Percentiles rank a stretch among this genome's conserved stretches.
Evolutionary conservation across 2,888 invertebrate genomes (phyloP).

Genomic region (Agrotis puta): DNA sequence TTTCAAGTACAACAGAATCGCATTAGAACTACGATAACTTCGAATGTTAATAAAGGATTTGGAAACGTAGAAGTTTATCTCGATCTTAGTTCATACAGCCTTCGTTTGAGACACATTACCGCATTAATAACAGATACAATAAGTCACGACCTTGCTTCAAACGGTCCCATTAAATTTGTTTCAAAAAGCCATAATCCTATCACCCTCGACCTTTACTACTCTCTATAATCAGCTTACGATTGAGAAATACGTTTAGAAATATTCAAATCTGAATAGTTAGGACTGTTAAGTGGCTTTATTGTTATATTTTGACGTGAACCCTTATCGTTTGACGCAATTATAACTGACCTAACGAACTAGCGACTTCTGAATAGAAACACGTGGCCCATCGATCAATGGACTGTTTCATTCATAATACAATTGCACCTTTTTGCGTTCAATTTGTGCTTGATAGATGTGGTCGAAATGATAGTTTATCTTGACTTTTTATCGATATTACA

Average conservation of each 20-base stretch:
- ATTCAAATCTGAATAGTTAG: constrained; percentile 44
- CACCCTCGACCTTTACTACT: constrained; percentile 69
- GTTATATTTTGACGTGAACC: constrained; percentile 58
- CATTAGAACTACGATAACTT: constrained; percentile 40
- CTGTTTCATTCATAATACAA: constrained; percentile 48
- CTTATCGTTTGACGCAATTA: constrained; percentile 67
- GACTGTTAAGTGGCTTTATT: constrained; percentile 50
- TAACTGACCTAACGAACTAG: constrained; percentile 62
- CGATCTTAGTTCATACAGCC: constrained; percentile 25
- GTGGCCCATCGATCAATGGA: constrained; percentile 52
- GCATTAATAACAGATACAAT: constrained; percentile 53
- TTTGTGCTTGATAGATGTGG: constrained; percentile 40
- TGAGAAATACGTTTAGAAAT: constrained; percentile 58
- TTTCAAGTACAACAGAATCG: constrained; percentile 37
- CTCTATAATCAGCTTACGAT: constrained; percentile 62
- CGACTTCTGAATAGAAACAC: constrained; percentile 51
- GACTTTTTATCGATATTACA: constrained; percentile 27
- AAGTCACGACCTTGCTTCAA: constrained; percentile 60
- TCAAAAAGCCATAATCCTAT: constrained; percentile 62
- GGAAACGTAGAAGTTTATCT: constrained; percentile 32
- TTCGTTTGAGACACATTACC: constrained; percentile 31
- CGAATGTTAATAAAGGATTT: constrained; percentile 26
- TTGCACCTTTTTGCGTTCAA: constrained; percentile 49
- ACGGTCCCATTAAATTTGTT: constrained; percentile 69
- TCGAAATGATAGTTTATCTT: constrained; percentile 42